phyloP scores from a whole-genome alignment of 2,113 vertebrate genomes.

The Carlito syrichta region DNA sequence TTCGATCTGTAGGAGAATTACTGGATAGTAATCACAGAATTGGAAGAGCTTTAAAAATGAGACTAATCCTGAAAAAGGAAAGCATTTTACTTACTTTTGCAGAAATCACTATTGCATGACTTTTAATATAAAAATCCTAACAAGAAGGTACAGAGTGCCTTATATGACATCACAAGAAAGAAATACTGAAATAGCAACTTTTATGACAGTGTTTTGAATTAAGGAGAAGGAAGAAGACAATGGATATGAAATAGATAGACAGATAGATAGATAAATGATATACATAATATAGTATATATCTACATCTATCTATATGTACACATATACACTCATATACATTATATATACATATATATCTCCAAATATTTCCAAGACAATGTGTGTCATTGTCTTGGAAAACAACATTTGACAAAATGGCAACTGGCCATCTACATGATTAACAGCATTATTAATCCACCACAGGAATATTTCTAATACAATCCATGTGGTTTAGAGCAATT shows the following conservation, averaged over 20 bases:
- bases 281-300: not conserved
- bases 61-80: too few species aligned
- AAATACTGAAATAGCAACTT: not conserved
- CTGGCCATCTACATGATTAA: not conserved
- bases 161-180: not conserved
- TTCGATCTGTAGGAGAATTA: too few species aligned
- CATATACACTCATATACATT: not conserved
- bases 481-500: not conserved
- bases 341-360: not conserved
- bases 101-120: too few species aligned
- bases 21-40: too few species aligned
- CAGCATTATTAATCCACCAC: not conserved
- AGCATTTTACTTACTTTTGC: too few species aligned
- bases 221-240: not conserved
- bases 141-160: accelerated
- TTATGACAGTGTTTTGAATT: not conserved
- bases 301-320: not conserved
- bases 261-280: not conserved
- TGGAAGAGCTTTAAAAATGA: too few species aligned
- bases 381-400: not conserved
- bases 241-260: not conserved
- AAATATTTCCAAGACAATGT: not conserved
- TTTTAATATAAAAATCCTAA: not conserved
- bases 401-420: not conserved
- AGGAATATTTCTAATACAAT: too few species aligned